Evolutionary conservation across 2,797 vertebrate species (phyloP).

Genomic region (Kryptopterus vitreolus): DNA sequence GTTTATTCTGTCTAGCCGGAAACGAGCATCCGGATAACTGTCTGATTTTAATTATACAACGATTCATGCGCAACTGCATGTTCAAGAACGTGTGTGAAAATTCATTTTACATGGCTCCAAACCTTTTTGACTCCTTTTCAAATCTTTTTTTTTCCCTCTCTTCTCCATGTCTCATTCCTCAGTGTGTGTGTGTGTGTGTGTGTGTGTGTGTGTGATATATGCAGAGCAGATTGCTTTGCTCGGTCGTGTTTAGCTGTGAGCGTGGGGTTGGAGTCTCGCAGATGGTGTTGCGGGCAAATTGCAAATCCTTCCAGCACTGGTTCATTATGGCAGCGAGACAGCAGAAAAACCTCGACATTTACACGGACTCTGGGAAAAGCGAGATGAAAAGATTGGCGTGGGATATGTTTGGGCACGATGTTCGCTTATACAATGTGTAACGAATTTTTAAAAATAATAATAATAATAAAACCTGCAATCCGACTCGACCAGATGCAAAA

Average conservation of each 20-base stretch:
- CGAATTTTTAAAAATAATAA: neutral
- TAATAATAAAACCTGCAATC: neutral
- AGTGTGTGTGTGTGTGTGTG: conserved; percentile 6
- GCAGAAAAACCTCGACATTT: conserved; percentile 29
- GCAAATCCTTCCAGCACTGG: conserved; percentile 48
- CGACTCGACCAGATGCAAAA: neutral
- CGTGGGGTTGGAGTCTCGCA: conserved; percentile 47
- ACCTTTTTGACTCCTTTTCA: conserved; percentile 5
- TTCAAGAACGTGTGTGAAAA: conserved; percentile 7
- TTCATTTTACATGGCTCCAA: conserved; percentile 2
- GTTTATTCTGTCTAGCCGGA: neutral
- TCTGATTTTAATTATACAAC: neutral
- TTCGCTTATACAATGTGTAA: neutral
- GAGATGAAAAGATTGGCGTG: neutral
- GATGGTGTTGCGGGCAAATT: conserved; percentile 49
- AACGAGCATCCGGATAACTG: neutral
- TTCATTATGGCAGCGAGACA: conserved; percentile 45
- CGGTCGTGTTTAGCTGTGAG: conserved; percentile 50
- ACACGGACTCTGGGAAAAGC: conserved; percentile 15
- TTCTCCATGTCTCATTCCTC: conserved; percentile 57
- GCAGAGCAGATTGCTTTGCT: conserved; percentile 54
- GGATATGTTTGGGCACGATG: neutral
- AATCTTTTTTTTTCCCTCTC: conserved; percentile 63
- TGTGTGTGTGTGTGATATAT: conserved; percentile 35
- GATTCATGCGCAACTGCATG: neutral